phyloP scores from a whole-genome alignment of 2,888 invertebrate genomes.

The Eupithecia subumbrata region DNA sequence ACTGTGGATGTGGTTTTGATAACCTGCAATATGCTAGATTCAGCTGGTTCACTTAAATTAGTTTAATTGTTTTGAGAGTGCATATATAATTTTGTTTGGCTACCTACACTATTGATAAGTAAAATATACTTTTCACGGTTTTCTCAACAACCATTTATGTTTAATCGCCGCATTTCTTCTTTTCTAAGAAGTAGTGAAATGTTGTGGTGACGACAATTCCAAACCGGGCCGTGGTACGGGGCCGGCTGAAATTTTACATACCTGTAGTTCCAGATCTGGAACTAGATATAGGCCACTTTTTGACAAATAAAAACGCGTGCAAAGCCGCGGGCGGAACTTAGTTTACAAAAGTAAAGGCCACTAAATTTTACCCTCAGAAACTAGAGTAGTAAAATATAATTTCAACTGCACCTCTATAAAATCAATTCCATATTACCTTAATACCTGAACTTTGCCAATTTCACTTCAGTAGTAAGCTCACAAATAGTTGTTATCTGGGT shows the following conservation, averaged over 20 bases:
- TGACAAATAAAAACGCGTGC: neutral
- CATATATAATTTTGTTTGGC: neutral
- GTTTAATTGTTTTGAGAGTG: neutral
- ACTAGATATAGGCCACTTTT: neutral
- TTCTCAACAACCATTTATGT: neutral
- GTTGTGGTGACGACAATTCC: neutral
- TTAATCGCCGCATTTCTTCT: neutral
- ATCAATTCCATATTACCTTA: neutral
- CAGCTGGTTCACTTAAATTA: neutral
- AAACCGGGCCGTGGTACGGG: neutral
- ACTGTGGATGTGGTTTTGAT: neutral
- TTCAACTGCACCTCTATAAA: neutral
- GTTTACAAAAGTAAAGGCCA: neutral
- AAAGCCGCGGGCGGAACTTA: neutral
- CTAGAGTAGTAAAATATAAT: neutral
- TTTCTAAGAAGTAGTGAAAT: neutral
- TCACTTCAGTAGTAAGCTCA: neutral
- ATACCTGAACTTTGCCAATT: neutral
- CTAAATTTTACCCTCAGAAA: neutral
- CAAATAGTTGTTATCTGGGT: constrained; percentile 18
- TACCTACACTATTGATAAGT: neutral
- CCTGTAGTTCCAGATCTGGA: neutral
- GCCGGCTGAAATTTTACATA: neutral
- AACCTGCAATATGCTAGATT: neutral
- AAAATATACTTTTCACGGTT: neutral